Evolutionary conservation across 2,888 invertebrate species (phyloP).

Genomic region (Autographa gamma): DNA sequence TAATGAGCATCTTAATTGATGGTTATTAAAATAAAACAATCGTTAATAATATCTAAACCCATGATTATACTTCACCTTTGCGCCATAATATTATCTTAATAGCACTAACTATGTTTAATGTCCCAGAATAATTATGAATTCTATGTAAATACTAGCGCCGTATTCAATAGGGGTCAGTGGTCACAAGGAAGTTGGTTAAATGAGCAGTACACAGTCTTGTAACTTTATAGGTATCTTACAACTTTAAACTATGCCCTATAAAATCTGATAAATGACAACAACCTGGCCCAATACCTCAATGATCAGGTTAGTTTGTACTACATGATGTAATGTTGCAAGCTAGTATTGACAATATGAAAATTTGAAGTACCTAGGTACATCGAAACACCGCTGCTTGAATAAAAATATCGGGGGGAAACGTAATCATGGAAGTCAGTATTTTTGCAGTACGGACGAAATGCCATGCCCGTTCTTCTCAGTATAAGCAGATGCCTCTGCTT

Average conservation of each 20-base stretch:
- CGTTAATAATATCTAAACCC: neutral
- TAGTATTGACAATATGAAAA: no score
- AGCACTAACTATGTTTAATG: neutral
- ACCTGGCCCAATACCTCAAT: no score
- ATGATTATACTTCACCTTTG: neutral
- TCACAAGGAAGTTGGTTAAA: neutral
- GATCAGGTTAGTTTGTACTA: no score
- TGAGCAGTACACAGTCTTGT: neutral
- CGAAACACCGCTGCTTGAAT: no score
- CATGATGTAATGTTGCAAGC: no score
- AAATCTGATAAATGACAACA: no score
- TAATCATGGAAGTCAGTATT: no score
- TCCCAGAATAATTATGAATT: neutral
- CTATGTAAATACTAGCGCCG: neutral
- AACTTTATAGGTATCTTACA: neutral
- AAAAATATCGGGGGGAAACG: no score
- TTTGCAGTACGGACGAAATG: no score
- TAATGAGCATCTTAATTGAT: neutral
- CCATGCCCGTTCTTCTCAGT: no score
- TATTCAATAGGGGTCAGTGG: neutral
- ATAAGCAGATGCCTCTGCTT: no score
- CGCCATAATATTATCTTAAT: neutral
- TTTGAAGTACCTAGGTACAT: no score
- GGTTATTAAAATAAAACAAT: neutral
- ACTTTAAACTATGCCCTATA: neutral